Evolutionary conservation across 2,797 vertebrate genomes (phyloP).

Genomic region (Ctenopoma multispine): DNA sequence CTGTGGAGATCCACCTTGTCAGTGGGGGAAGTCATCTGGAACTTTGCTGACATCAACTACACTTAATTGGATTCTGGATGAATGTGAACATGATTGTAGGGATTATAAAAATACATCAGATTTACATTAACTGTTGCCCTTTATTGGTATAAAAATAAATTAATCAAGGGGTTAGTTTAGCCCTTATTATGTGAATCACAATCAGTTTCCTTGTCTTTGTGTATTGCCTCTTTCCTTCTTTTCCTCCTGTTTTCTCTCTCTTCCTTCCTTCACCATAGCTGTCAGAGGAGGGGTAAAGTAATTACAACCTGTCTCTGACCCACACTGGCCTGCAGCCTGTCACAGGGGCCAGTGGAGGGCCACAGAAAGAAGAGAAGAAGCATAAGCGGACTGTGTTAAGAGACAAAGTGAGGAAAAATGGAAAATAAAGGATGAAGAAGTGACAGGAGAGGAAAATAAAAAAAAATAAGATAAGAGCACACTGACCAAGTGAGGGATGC

Average conservation of each 20-base stretch:
- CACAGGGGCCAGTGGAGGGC: conserved; percentile 22
- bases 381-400: background rate
- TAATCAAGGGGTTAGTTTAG: conserved; percentile 5
- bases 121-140: background rate
- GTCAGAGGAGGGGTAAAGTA: conserved; percentile 69
- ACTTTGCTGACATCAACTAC: background rate
- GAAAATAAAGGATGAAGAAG: background rate
- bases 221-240: conserved; percentile 17
- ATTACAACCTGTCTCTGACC: conserved; percentile 77
- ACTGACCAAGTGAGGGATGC: conserved; percentile 13
- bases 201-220: conserved; percentile 24
- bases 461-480: background rate
- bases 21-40: conserved; percentile 22
- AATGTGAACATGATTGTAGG: background rate
- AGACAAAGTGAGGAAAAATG: background rate
- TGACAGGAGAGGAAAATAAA: background rate
- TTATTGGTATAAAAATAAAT: background rate
- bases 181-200: conserved; percentile 23
- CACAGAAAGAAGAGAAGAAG: conserved; percentile 16
- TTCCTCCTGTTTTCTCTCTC: conserved; percentile 13
- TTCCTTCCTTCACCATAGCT: conserved; percentile 36
- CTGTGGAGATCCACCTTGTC: conserved; percentile 19
- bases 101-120: conserved; percentile 2
- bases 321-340: conserved; percentile 67
- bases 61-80: conserved; percentile 15